Conservation (phyloP, 2,888 invertebrate genomes). For the Agrotis ipsilon region DNA sequence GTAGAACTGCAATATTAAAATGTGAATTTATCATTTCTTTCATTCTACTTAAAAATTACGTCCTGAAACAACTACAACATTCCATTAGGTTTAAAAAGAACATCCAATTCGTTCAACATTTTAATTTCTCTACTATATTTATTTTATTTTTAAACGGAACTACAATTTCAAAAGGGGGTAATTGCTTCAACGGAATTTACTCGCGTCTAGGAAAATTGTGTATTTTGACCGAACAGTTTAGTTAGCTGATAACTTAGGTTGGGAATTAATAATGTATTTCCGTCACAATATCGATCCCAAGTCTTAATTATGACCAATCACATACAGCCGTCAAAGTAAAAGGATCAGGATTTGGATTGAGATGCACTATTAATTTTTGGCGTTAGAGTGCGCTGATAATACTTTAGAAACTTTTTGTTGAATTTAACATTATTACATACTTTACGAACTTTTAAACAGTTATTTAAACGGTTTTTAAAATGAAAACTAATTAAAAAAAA, state of each 20-base stretch:
- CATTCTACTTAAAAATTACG: neutral
- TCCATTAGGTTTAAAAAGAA: neutral
- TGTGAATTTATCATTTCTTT: neutral
- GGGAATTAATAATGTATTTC: too few species aligned
- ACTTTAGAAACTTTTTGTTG: too few species aligned
- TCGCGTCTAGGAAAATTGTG: neutral
- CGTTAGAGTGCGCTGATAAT: too few species aligned
- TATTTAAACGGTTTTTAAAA: too few species aligned
- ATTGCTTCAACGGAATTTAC: neutral
- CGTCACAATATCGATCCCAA: too few species aligned
- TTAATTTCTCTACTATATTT: neutral
- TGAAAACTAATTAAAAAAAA: too few species aligned
- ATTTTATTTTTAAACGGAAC: neutral
- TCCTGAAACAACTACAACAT: neutral
- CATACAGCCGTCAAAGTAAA: too few species aligned
- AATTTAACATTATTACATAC: too few species aligned
- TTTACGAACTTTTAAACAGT: too few species aligned
- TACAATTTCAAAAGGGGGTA: neutral
- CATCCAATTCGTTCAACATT: neutral
- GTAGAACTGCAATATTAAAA: neutral
- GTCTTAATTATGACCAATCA: too few species aligned
- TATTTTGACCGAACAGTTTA: neutral
- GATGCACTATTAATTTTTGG: too few species aligned
- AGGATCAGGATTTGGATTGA: too few species aligned
- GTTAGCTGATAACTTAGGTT: conserved; percentile 52